A percentile compares a stretch with the other conserved stretches of the same genome.
Evolutionary conservation across 2,888 invertebrate genomes (phyloP).

Genomic region (Chrysotoxum bicinctum): DNA sequence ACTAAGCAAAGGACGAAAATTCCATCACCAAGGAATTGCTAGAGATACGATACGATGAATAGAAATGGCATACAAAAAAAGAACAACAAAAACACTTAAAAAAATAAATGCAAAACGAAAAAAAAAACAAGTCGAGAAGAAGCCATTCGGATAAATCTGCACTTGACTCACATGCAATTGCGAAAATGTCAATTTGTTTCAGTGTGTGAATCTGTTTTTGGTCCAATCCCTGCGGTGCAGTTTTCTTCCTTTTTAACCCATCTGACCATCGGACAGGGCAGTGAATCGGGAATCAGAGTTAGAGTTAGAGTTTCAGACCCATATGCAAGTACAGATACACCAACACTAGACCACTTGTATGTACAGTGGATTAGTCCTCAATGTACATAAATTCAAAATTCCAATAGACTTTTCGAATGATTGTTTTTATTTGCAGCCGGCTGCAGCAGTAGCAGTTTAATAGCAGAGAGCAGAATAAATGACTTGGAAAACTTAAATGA

Average conservation of each 20-base stretch:
- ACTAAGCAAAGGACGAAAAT: background rate
- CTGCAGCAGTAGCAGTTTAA: slow-evolving; percentile 30
- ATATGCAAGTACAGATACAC: background rate
- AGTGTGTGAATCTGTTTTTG: slow-evolving; percentile 56
- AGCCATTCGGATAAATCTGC: slow-evolving; percentile 60
- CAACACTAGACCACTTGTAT: background rate
- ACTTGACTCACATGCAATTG: slow-evolving; percentile 64
- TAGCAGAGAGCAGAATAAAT: slow-evolving; percentile 59
- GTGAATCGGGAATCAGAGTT: slow-evolving; percentile 12
- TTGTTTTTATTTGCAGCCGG: slow-evolving; percentile 50
- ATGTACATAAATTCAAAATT: slow-evolving; percentile 58
- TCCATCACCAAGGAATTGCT: slow-evolving; percentile 6
- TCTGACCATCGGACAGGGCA: slow-evolving; percentile 30
- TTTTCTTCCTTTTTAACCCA: slow-evolving; percentile 37
- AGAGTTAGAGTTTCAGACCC: background rate
- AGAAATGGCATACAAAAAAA: background rate
- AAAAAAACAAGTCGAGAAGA: slow-evolving; percentile 27
- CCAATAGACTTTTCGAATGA: slow-evolving; percentile 57
- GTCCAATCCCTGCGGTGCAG: slow-evolving; percentile 19
- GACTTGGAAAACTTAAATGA: slow-evolving; percentile 66
- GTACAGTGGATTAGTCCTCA: slow-evolving; percentile 29
- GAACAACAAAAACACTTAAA: background rate
- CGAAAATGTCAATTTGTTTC: slow-evolving; percentile 67
- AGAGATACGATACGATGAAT: background rate
- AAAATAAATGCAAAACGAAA: background rate